Evolutionary conservation across 2,113 vertebrate species (phyloP).

Genomic region (Oreochromis aureus): DNA sequence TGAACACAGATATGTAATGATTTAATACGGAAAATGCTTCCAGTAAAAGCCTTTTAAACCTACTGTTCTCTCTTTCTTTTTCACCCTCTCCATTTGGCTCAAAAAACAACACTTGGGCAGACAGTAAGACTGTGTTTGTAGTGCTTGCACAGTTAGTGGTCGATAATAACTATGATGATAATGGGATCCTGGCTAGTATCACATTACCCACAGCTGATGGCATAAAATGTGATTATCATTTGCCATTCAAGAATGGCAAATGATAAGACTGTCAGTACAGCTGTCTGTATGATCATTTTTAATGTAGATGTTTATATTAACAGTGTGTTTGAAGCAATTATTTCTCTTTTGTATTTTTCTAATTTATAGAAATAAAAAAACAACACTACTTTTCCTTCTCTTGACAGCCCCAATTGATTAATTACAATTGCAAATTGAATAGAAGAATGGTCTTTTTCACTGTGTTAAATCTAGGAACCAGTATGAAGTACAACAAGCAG

Average conservation of each 20-base stretch:
- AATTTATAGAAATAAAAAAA: background rate
- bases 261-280: background rate
- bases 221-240: slow-evolving; percentile 37
- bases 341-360: background rate
- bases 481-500: background rate
- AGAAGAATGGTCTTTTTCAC: too few species aligned
- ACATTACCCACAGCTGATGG: slow-evolving; percentile 41
- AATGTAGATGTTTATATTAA: background rate
- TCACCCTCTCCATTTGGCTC: background rate
- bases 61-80: background rate
- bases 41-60: background rate
- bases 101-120: background rate
- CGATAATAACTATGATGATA: slow-evolving; percentile 46
- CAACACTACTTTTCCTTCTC: background rate
- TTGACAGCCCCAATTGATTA: background rate
- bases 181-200: slow-evolving; percentile 39
- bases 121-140: slow-evolving; percentile 1
- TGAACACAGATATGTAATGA: background rate
- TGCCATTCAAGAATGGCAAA: background rate
- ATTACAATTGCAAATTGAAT: background rate
- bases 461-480: background rate
- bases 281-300: slow-evolving; percentile 20
- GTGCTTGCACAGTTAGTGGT: slow-evolving; percentile 35
- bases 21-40: background rate
- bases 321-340: background rate